Evolutionary conservation across 92 coral and sea anemone genomes (phyloP).

Genomic region (Virgularia gustaviana): DNA sequence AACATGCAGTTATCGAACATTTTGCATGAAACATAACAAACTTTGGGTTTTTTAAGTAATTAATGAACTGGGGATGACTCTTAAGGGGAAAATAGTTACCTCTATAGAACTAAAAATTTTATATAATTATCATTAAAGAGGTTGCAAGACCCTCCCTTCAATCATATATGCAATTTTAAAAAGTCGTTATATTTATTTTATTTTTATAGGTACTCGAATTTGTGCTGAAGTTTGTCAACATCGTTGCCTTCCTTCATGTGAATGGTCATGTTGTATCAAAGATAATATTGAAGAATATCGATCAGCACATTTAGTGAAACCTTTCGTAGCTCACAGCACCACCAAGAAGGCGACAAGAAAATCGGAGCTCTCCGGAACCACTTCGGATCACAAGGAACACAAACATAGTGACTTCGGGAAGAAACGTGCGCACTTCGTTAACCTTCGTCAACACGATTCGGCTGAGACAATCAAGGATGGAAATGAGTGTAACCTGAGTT

Average conservation of each 20-base stretch:
- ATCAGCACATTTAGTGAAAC: slow-evolving; percentile 64
- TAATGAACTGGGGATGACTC: too few species aligned
- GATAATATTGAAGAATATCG: slow-evolving; percentile 36
- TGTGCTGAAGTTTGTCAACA: slow-evolving; percentile 70
- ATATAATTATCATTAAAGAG: not conserved
- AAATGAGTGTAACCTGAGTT: slow-evolving; percentile 53
- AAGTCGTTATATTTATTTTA: not conserved
- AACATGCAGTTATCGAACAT: not conserved
- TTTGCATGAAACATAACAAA: not conserved
- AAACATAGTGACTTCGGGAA: not conserved
- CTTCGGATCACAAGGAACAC: not conserved
- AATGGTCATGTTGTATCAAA: slow-evolving; percentile 80
- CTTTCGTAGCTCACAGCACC: slow-evolving; percentile 43
- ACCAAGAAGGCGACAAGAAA: slow-evolving; percentile 56
- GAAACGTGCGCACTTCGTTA: slow-evolving; percentile 13
- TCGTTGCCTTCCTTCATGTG: slow-evolving; percentile 81
- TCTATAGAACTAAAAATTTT: too few species aligned
- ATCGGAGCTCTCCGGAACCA: slow-evolving; percentile 15
- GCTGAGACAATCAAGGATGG: slow-evolving; percentile 51
- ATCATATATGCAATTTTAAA: too few species aligned
- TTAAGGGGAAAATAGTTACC: too few species aligned
- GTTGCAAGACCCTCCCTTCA: not conserved
- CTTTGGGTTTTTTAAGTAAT: not conserved
- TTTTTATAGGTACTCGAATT: slow-evolving; percentile 17
- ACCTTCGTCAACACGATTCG: not conserved